These are phyloP conservation scores for Petrocephalus microphthalmus DNA, from an alignment of 2,113 vertebrate genomes.

Conservation along the genomic window DNA sequence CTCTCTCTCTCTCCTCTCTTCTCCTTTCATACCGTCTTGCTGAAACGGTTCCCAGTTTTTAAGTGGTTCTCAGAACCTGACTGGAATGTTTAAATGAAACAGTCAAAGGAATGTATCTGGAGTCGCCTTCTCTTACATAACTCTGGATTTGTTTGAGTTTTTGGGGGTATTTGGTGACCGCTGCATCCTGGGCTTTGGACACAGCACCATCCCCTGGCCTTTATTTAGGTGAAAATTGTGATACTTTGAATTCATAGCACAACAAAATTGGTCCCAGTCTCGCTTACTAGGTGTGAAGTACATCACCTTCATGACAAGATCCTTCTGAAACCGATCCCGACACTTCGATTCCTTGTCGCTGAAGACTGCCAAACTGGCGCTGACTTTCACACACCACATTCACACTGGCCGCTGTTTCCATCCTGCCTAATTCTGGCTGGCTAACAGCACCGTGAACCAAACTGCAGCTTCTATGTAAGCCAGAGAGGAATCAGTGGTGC, in stretches of 20 bases:
- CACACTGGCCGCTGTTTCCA: neutral
- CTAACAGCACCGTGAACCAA: neutral
- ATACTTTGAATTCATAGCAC: neutral
- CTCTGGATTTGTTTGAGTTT: neutral
- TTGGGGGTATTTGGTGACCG: neutral
- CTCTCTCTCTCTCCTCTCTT: neutral
- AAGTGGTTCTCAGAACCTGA: constrained; percentile 8
- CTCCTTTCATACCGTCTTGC: neutral
- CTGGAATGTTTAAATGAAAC: neutral
- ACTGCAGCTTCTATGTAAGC: neutral
- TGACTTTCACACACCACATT: neutral
- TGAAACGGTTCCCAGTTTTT: neutral
- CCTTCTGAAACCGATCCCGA: neutral
- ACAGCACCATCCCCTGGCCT: neutral
- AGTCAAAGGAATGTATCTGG: neutral
- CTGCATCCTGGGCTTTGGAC: neutral
- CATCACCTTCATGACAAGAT: neutral
- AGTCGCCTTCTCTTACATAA: neutral
- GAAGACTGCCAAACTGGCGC: neutral
- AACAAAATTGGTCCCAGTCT: neutral
- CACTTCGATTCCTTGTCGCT: neutral
- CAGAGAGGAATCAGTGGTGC: neutral
- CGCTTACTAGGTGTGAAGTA: neutral
- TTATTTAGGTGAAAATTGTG: neutral
- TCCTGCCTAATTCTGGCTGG: constrained; percentile 5